Conservation (phyloP, 2,888 invertebrate species). For the Merodon equestris region DNA sequence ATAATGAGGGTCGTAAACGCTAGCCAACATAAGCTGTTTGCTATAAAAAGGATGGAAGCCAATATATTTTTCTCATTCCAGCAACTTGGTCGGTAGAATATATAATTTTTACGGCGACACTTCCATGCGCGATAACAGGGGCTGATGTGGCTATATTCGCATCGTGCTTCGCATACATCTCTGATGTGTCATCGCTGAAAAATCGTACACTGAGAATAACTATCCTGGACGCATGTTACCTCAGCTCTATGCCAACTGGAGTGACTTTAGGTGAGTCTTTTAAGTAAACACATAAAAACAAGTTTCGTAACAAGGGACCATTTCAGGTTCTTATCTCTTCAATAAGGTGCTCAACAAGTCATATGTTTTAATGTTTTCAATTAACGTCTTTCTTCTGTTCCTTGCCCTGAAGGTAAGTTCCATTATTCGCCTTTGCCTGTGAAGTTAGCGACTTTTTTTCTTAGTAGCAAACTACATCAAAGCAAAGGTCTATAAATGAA, state of each 20-base stretch:
- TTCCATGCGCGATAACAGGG: slow-evolving; percentile 88
- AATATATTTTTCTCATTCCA: slow-evolving; percentile 23
- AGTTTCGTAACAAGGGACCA: slow-evolving; percentile 12
- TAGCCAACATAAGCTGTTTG: slow-evolving; percentile 80
- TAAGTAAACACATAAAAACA: too few relatives aligned
- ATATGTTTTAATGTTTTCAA: slow-evolving; percentile 86
- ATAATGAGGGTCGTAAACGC: slow-evolving; percentile 87
- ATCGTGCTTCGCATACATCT: slow-evolving; percentile 88
- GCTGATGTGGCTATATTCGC: slow-evolving; percentile 90
- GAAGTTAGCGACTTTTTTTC: too few relatives aligned
- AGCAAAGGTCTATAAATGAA: slow-evolving; percentile 82
- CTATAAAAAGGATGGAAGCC: too few relatives aligned
- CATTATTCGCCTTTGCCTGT: too few relatives aligned
- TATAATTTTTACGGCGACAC: slow-evolving; percentile 86
- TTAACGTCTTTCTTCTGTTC: slow-evolving; percentile 83
- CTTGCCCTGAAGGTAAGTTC: slow-evolving; percentile 80
- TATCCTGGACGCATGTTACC: slow-evolving; percentile 89
- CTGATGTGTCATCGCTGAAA: slow-evolving; percentile 85
- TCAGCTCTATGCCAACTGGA: slow-evolving; percentile 91
- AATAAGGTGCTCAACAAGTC: slow-evolving; percentile 82
- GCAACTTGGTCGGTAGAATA: slow-evolving; percentile 85
- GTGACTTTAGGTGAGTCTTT: slow-evolving; percentile 83
- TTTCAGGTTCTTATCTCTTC: slow-evolving; percentile 84
- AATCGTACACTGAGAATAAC: slow-evolving; percentile 89
- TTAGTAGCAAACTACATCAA: slow-evolving; percentile 84